phyloP scores from a whole-genome alignment of 2,113 vertebrate species.

The Mormoops blainvillei region DNA sequence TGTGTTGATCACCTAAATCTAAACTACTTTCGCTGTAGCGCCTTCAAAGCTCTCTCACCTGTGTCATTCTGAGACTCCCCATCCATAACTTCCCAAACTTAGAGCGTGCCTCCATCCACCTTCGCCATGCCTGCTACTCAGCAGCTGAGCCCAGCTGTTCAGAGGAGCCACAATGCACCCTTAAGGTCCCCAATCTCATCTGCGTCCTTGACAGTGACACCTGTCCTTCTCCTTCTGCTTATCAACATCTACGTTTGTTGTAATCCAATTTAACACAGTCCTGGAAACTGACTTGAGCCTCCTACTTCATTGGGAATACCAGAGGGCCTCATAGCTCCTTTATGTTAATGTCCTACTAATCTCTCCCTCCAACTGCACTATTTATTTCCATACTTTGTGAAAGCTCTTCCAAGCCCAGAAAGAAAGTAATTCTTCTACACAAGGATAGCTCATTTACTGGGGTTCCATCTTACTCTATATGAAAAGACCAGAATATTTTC shows the following conservation, averaged over 20 bases:
- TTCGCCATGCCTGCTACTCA: background rate
- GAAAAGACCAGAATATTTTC: background rate
- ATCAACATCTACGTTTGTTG: background rate
- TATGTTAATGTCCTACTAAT: background rate
- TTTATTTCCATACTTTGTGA: background rate
- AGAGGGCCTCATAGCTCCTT: background rate
- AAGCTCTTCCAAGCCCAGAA: background rate
- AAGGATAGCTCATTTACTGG: background rate
- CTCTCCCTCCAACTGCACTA: background rate
- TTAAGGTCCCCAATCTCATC: background rate
- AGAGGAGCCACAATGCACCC: fast-evolving
- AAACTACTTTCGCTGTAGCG: background rate
- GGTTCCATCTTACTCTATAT: background rate
- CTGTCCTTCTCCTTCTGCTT: background rate
- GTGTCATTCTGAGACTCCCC: background rate
- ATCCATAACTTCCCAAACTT: background rate
- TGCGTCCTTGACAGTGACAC: background rate
- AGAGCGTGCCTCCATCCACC: background rate
- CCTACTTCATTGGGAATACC: background rate
- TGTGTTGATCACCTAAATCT: background rate
- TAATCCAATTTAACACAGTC: background rate
- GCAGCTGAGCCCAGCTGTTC: background rate
- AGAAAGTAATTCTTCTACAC: background rate
- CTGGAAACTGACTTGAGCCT: background rate
- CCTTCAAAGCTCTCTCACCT: background rate